Conservation (phyloP, 2,888 invertebrate species). For the Andrena camellia region DNA sequence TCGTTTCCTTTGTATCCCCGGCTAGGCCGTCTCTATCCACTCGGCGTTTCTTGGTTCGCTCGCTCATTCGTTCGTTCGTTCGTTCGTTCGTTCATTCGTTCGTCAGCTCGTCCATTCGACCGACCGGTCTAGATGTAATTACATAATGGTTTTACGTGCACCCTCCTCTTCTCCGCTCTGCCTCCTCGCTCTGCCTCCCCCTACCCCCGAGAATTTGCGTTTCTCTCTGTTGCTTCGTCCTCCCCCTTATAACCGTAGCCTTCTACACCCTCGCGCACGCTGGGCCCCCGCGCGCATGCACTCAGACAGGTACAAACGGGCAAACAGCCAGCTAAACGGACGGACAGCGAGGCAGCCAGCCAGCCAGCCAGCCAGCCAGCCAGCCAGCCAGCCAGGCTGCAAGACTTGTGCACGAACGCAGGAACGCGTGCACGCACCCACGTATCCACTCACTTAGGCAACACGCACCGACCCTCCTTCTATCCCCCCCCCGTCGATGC, state of each 20-base stretch:
- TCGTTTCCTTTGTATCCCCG: constrained; percentile 3
- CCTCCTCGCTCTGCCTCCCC: constrained; percentile 21
- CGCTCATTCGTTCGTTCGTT: constrained; percentile 25
- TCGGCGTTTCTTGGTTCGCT: constrained; percentile 31
- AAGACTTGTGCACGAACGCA: constrained; percentile 19
- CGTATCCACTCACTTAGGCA: constrained; percentile 41
- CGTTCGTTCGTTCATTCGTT: constrained; percentile 56
- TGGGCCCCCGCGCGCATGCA: constrained; percentile 20
- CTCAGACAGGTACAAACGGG: constrained; percentile 15
- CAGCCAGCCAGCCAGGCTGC: constrained; percentile 17
- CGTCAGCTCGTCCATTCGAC: constrained; percentile 63
- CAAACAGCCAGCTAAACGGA: constrained; percentile 51
- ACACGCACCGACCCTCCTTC: constrained; percentile 39
- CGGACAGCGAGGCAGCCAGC: constrained; percentile 28
- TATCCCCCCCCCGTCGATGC: constrained; percentile 43
- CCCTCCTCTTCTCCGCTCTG: constrained; percentile 39
- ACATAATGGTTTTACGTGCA: constrained; percentile 81
- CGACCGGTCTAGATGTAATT: constrained; percentile 80
- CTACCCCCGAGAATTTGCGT: constrained; percentile 54
- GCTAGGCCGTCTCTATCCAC: constrained; percentile 13
- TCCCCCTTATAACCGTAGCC: constrained; percentile 33
- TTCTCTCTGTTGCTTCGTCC: constrained; percentile 49
- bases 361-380: constrained; percentile 11
- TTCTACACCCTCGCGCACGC: constrained; percentile 39
- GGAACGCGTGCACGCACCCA: constrained; percentile 25